Conservation (phyloP, 2,888 invertebrate species). For the Hyalella azteca region DNA sequence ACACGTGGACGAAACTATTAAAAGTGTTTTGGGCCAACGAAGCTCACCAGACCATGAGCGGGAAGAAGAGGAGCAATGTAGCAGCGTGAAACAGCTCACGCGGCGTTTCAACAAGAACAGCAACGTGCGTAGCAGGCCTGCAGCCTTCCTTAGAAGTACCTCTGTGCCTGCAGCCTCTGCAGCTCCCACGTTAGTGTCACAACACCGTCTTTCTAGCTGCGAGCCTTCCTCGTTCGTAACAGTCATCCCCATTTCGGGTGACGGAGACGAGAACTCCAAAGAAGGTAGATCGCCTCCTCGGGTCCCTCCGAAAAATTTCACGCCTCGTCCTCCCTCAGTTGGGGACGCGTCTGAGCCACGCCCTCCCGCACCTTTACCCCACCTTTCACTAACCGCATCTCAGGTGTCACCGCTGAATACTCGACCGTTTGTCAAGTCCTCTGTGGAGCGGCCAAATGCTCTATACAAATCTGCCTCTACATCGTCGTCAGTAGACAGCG, state of each 20-base stretch:
- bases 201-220: conserved; percentile 42
- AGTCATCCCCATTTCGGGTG: conserved; percentile 58
- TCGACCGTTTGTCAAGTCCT: conserved; percentile 37
- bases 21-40: conserved; percentile 54
- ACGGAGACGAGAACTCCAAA: conserved; percentile 40
- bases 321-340: conserved; percentile 59
- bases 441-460: conserved; percentile 45
- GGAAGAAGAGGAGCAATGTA: conserved; percentile 30
- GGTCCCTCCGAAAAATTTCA: conserved; percentile 63
- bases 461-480: conserved; percentile 55
- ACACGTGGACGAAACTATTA: conserved; percentile 50
- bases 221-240: conserved; percentile 58
- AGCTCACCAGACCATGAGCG: conserved; percentile 39
- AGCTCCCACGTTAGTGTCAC: conserved; percentile 23
- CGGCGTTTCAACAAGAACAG: conserved; percentile 49
- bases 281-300: conserved; percentile 63
- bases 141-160: conserved; percentile 37
- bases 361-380: conserved; percentile 43
- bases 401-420: conserved; percentile 23
- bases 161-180: conserved; percentile 46
- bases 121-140: conserved; percentile 18
- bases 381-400: not conserved
- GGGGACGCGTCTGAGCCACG: conserved; percentile 43
- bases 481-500: conserved; percentile 50
- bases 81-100: conserved; percentile 54